Percentiles rank a stretch among this genome's conserved stretches.
phyloP scores from a whole-genome alignment of 2,113 vertebrate species.

The Hemiprocne comata region DNA sequence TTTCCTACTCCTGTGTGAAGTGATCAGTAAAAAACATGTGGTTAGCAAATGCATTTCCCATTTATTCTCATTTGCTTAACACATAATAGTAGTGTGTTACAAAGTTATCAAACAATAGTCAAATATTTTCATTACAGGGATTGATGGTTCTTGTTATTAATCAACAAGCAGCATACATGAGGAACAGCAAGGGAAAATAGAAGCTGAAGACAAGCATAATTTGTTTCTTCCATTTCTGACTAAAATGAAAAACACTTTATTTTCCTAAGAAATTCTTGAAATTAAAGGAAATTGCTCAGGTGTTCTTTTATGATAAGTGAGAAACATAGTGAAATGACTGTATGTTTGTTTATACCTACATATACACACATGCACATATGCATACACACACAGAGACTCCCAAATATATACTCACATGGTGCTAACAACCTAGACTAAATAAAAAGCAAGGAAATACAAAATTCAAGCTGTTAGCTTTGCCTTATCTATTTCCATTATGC shows the following conservation, averaged over 20 bases:
- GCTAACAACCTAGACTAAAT: constrained; percentile 58
- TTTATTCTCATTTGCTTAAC: not conserved
- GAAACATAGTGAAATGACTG: not conserved
- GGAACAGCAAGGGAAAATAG: not conserved
- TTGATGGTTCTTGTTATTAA: not conserved
- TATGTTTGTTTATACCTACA: constrained; percentile 33
- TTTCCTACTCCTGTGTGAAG: not conserved
- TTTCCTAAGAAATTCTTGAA: not conserved
- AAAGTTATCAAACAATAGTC: not conserved
- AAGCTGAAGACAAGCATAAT: not conserved
- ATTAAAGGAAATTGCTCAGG: not conserved
- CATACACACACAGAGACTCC: not conserved
- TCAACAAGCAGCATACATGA: not conserved
- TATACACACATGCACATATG: not conserved
- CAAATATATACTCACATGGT: constrained; percentile 26
- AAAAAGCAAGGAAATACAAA: constrained; percentile 50
- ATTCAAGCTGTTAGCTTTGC: constrained; percentile 68
- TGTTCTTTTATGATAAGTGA: not conserved
- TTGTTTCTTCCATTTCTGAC: not conserved
- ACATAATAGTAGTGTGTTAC: not conserved
- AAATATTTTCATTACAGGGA: not conserved
- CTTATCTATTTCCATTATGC: constrained; percentile 65
- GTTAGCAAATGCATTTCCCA: not conserved
- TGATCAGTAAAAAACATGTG: not conserved
- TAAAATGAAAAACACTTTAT: not conserved